Evolutionary conservation across 1,140 invertebrate genomes (phyloP).

Genomic region (Euura saliciscinereae): DNA sequence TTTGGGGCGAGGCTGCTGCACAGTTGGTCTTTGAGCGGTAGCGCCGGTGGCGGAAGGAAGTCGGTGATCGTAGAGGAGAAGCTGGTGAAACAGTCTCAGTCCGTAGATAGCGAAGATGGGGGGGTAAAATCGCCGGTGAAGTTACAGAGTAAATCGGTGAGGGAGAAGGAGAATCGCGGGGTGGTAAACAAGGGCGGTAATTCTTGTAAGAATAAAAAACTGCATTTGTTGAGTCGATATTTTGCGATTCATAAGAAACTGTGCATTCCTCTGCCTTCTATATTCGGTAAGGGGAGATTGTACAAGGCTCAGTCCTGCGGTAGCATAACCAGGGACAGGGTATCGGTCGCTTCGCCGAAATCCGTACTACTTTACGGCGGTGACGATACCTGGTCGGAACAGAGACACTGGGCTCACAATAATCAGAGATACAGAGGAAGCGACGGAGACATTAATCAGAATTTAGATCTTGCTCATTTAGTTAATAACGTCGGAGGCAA

Average conservation of each 20-base stretch:
- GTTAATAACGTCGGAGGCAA: constrained; percentile 48
- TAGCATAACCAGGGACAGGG: constrained; percentile 61
- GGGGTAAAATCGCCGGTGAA: not conserved
- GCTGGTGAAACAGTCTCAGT: not conserved
- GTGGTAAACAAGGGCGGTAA: constrained; percentile 18
- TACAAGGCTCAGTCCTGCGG: constrained; percentile 68
- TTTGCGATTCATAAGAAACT: constrained; percentile 69
- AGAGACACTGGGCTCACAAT: constrained; percentile 49
- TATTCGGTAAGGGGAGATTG: constrained; percentile 61
- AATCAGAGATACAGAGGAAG: constrained; percentile 53
- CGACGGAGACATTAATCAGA: constrained; percentile 62
- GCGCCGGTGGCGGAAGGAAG: not conserved
- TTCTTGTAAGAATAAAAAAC: constrained; percentile 61
- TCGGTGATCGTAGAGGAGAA: not conserved
- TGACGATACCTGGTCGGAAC: constrained; percentile 53
- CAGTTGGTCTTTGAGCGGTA: constrained; percentile 43
- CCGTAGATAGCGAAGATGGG: not conserved
- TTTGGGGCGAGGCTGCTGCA: constrained; percentile 58
- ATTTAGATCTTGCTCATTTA: constrained; percentile 49
- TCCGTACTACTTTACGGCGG: constrained; percentile 46
- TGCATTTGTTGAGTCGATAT: constrained; percentile 67
- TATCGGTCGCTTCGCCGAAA: constrained; percentile 49
- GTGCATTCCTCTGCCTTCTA: constrained; percentile 62
- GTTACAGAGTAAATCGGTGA: not conserved
- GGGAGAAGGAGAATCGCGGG: not conserved